These are phyloP conservation scores for Enteromius argenteus DNA, from an alignment of 2,797 vertebrate genomes.

Conservation along the genomic window DNA sequence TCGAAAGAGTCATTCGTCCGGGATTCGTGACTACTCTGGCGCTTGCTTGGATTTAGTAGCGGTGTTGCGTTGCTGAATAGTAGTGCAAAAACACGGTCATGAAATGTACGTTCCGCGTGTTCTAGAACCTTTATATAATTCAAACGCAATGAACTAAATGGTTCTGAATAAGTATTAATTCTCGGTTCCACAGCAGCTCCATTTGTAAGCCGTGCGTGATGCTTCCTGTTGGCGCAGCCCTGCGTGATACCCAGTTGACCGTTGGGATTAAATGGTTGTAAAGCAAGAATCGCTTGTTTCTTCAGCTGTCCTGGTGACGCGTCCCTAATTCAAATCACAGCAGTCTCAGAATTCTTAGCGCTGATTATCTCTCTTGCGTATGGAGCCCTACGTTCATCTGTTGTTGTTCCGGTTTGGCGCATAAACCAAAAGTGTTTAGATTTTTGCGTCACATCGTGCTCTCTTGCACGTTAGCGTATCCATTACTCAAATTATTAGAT, in stretches of 20 bases:
- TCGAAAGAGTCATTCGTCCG: neutral
- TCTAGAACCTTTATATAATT: neutral
- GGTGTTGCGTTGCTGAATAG: neutral
- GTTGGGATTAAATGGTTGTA: constrained; percentile 51
- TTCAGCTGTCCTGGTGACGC: constrained; percentile 46
- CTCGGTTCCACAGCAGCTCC: neutral
- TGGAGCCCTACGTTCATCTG: neutral
- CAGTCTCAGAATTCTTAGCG: constrained; percentile 23
- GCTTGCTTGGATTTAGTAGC: neutral
- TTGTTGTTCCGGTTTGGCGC: neutral
- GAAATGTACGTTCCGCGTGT: neutral
- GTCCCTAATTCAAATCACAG: constrained; percentile 46
- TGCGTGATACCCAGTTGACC: constrained; percentile 43
- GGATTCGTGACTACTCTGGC: neutral
- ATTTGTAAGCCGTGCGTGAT: constrained; percentile 6
- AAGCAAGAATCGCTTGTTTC: constrained; percentile 48
- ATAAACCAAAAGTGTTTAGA: neutral
- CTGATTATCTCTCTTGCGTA: constrained; percentile 32
- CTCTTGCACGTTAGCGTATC: neutral
- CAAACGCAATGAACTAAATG: neutral
- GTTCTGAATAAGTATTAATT: neutral
- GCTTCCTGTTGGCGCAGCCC: constrained; percentile 38
- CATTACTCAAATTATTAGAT: neutral
- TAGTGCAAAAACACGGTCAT: neutral
- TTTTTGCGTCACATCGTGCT: neutral